Percentiles rank a stretch among this genome's conserved stretches.
Evolutionary conservation across 2,888 invertebrate species (phyloP).

Genomic region (Pseudococcus jackbeardsleyi): DNA sequence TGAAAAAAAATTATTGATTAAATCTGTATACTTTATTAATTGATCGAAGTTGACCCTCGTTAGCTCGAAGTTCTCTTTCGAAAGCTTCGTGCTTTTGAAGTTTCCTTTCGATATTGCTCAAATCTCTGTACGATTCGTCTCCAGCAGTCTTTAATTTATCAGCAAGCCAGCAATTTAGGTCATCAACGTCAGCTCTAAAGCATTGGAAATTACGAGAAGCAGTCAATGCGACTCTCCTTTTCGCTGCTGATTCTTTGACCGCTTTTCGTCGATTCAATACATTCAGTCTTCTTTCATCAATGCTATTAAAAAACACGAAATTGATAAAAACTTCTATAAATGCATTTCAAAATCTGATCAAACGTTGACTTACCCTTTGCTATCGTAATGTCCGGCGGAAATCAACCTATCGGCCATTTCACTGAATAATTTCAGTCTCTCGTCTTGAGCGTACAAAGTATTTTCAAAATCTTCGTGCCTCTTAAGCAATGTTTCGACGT

Average conservation of each 20-base stretch:
- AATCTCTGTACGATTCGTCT: constrained; percentile 92
- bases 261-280: constrained; percentile 82
- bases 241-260: constrained; percentile 82
- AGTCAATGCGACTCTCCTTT: constrained; percentile 81
- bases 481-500: constrained; percentile 92
- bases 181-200: constrained; percentile 92
- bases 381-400: constrained; percentile 83
- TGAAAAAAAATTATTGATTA: neutral
- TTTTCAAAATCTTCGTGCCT: constrained; percentile 95
- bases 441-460: constrained; percentile 92
- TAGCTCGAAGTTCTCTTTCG: constrained; percentile 93
- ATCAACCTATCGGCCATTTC: constrained; percentile 87
- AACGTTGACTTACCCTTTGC: constrained; percentile 76
- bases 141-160: constrained; percentile 93
- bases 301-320: constrained; percentile 71
- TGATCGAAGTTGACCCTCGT: constrained; percentile 90
- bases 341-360: neutral
- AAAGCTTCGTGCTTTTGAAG: constrained; percentile 97
- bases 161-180: constrained; percentile 89
- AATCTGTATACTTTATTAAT: constrained; percentile 78
- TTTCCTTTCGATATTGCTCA: constrained; percentile 90
- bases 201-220: constrained; percentile 92
- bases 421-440: constrained; percentile 85
- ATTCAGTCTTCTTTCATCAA: constrained; percentile 80
- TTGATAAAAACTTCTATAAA: neutral